Percentiles rank a stretch among this genome's conserved stretches.
phyloP scores from a whole-genome alignment of 2,888 invertebrate species.

The Tipula vernalis region DNA sequence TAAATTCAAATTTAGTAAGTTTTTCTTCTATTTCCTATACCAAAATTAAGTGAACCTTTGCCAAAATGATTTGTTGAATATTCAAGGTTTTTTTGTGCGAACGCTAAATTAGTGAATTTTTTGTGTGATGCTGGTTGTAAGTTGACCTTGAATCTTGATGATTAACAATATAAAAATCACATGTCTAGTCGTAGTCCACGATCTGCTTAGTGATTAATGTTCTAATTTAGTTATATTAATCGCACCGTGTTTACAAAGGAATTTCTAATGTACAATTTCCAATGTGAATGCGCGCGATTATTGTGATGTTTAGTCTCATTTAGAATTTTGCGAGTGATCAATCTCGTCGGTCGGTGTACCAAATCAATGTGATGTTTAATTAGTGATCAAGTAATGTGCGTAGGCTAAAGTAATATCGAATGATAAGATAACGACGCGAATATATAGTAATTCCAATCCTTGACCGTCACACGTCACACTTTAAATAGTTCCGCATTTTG shows the following conservation, averaged over 20 bases:
- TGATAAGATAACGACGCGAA: too few species aligned
- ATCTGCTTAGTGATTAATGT: neutral
- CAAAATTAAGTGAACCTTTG: neutral
- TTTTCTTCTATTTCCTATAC: neutral
- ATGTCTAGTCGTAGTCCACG: neutral
- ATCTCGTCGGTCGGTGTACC: neutral
- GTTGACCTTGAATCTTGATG: neutral
- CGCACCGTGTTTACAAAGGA: neutral
- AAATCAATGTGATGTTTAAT: neutral
- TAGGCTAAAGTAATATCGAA: neutral
- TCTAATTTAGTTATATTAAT: neutral
- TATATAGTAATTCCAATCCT: too few species aligned
- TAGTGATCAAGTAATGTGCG: neutral
- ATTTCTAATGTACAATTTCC: neutral
- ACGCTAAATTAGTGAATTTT: neutral
- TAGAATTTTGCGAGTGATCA: neutral
- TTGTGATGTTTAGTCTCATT: neutral
- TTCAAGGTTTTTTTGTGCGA: neutral
- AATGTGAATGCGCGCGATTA: neutral
- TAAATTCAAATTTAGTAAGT: neutral
- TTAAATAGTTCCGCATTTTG: neutral
- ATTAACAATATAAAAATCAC: neutral
- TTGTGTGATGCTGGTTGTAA: neutral
- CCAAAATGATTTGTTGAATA: neutral
- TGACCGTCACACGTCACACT: neutral